phyloP scores from a whole-genome alignment of 2,797 vertebrate genomes.

The Cynopterus sphinx region DNA sequence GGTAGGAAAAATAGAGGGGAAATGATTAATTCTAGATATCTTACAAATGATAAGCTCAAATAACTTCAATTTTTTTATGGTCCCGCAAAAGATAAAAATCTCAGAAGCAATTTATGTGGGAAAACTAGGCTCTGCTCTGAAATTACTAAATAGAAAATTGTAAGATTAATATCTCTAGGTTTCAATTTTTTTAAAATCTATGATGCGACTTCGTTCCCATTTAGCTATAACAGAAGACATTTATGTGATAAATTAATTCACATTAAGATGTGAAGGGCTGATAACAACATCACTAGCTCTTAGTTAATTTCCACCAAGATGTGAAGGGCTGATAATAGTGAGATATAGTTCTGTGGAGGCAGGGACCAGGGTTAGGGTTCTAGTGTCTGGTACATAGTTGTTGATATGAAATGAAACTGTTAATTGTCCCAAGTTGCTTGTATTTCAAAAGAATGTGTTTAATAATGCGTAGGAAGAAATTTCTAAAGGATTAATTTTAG shows the following conservation, averaged over 20 bases:
- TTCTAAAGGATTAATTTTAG: not conserved
- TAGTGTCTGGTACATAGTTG: not conserved
- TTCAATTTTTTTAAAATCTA: slow-evolving; percentile 30
- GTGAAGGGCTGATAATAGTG: not conserved
- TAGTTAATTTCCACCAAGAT: not conserved
- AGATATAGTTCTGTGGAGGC: not conserved
- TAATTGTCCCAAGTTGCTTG: not conserved
- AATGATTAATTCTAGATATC: not conserved
- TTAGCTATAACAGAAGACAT: not conserved
- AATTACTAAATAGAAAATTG: not conserved
- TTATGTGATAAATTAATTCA: not conserved
- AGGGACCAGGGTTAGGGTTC: not conserved
- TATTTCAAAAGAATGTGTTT: not conserved
- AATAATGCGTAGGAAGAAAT: not conserved
- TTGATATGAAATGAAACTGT: not conserved
- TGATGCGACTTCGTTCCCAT: not conserved
- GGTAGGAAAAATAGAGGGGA: not conserved
- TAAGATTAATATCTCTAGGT: not conserved
- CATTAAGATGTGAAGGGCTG: not conserved
- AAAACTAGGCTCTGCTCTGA: not conserved
- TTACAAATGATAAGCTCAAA: not conserved
- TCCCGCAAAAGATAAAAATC: not conserved
- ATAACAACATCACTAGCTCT: not conserved
- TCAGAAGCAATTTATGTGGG: not conserved
- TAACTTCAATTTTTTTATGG: not conserved